A percentile compares a stretch with the other conserved stretches of the same genome.
These are phyloP conservation scores for Eospalax fontanierii DNA, from an alignment of 2,797 vertebrate genomes.

Conservation along the genomic window DNA sequence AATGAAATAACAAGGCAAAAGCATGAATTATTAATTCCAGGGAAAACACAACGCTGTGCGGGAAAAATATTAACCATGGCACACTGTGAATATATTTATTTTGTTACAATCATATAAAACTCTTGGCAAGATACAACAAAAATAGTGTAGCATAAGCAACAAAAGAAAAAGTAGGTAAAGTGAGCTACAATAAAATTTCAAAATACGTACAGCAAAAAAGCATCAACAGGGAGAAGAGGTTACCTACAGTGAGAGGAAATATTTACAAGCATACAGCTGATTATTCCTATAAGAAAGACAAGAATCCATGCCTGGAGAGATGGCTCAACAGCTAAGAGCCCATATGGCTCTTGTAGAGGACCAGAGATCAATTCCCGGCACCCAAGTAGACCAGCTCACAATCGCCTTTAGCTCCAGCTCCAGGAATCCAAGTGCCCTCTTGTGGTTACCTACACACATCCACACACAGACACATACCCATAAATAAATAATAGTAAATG, in stretches of 20 bases:
- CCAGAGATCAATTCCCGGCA: background rate
- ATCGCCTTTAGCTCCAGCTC: background rate
- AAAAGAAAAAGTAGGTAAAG: slow-evolving; percentile 48
- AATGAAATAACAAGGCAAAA: slow-evolving; percentile 36
- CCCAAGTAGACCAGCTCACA: background rate
- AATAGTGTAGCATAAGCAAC: background rate
- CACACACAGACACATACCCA: background rate
- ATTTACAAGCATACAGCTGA: background rate
- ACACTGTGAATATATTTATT: slow-evolving; percentile 47
- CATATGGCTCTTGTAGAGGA: background rate
- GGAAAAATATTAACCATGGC: slow-evolving; percentile 6
- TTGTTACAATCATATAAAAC: slow-evolving; percentile 29
- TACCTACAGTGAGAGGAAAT: background rate
- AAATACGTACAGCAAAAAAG: slow-evolving; percentile 10
- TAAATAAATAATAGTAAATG: no score
- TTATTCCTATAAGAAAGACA: background rate
- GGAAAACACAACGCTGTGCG: slow-evolving; percentile 17
- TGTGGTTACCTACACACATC: background rate
- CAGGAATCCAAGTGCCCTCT: background rate
- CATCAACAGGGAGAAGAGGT: background rate
- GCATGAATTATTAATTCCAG: slow-evolving; percentile 65
- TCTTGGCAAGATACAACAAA: slow-evolving; percentile 1
- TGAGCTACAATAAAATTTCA: background rate
- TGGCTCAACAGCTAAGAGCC: background rate
- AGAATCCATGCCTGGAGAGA: background rate